Conservation (phyloP, 1,140 invertebrate species). For the Drosophila mauritiana region DNA sequence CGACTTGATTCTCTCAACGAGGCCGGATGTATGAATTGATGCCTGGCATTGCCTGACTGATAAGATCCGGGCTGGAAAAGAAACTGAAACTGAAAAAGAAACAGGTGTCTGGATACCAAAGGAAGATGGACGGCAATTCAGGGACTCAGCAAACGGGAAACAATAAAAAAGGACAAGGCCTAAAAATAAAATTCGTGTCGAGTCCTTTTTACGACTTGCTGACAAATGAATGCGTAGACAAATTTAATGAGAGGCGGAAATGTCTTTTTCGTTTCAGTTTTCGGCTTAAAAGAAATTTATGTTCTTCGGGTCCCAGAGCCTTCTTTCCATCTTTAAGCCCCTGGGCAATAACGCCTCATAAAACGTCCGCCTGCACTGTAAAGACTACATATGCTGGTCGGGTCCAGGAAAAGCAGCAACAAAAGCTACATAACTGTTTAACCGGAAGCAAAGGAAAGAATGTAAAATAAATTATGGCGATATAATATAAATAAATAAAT, state of each 20-base stretch:
- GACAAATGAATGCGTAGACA: slow-evolving; percentile 81
- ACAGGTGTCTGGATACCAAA: slow-evolving; percentile 47
- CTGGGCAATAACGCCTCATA: slow-evolving; percentile 44
- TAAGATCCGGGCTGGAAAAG: slow-evolving; percentile 5
- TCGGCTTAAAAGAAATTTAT: slow-evolving; percentile 14
- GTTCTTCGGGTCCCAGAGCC: slow-evolving; percentile 1
- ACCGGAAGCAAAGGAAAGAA: slow-evolving; percentile 30
- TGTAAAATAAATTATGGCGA: slow-evolving; percentile 79
- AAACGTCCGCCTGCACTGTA: slow-evolving; percentile 31
- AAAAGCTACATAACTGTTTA: slow-evolving; percentile 40
- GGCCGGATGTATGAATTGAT: slow-evolving; percentile 48
- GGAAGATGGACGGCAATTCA: not conserved
- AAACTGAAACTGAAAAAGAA: slow-evolving; percentile 8
- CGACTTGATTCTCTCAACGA: slow-evolving; percentile 9
- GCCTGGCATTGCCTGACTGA: slow-evolving; percentile 38
- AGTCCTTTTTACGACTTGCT: slow-evolving; percentile 73
- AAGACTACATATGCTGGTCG: slow-evolving; percentile 46
- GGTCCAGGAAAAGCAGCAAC: slow-evolving; percentile 25
- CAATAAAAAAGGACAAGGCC: slow-evolving; percentile 40
- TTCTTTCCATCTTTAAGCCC: slow-evolving; percentile 27
- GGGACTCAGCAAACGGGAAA: slow-evolving; percentile 11
- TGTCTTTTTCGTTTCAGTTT: slow-evolving; percentile 66
- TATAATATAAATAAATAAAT: slow-evolving; percentile 84
- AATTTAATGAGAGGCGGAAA: slow-evolving; percentile 79
- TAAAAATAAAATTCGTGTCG: slow-evolving; percentile 69